These are phyloP conservation scores for Julus scandinavius DNA, from an alignment of 2,888 invertebrate genomes.

Conservation along the genomic window DNA sequence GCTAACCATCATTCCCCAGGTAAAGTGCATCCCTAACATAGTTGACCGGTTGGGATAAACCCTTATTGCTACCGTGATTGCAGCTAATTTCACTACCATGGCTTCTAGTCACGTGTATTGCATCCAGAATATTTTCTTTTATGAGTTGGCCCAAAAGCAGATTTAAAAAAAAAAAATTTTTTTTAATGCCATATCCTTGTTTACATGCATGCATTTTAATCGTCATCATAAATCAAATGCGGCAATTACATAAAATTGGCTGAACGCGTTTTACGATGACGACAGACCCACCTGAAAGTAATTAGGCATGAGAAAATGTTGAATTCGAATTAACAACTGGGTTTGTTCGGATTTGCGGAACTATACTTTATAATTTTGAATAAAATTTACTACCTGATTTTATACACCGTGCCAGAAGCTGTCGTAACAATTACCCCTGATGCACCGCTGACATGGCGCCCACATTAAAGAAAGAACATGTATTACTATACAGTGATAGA, in stretches of 20 bases:
- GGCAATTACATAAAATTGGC: not conserved
- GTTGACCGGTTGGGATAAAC: constrained; percentile 24
- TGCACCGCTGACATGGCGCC: not conserved
- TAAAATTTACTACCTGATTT: not conserved
- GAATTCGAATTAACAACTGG: not conserved
- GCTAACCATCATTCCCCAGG: not conserved
- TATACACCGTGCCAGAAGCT: not conserved
- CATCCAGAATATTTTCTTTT: not conserved
- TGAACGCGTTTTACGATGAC: not conserved
- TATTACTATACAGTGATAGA: not conserved
- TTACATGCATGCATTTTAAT: not conserved
- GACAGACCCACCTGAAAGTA: not conserved
- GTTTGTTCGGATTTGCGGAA: not conserved
- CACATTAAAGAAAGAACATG: not conserved
- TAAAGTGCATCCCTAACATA: not conserved
- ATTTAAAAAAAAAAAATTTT: no score
- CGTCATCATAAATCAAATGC: constrained; percentile 15
- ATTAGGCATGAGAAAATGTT: not conserved
- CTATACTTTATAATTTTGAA: not conserved
- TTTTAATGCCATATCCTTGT: not conserved
- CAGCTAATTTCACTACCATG: not conserved
- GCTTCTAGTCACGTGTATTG: not conserved
- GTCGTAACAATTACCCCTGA: not conserved
- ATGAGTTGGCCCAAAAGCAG: not conserved
- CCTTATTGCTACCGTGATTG: not conserved